Evolutionary conservation across 2,888 invertebrate species (phyloP).

Genomic region (Acanthococcus lagerstroemiae): DNA sequence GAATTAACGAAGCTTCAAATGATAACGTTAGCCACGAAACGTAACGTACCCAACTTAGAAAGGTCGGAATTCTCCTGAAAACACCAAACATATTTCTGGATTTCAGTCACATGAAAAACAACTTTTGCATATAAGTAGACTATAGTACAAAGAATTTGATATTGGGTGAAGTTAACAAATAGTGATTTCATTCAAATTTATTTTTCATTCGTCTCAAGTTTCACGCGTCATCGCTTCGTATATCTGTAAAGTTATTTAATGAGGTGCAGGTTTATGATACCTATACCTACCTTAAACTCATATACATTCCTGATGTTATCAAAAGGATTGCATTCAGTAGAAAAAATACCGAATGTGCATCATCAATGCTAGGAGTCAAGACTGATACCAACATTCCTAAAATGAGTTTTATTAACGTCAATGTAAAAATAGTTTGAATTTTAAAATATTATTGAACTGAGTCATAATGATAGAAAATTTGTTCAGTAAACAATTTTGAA

Average conservation of each 20-base stretch:
- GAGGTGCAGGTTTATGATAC: too few species aligned
- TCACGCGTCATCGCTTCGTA: too few species aligned
- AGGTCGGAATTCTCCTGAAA: slow-evolving; percentile 5
- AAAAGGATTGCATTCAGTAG: slow-evolving; percentile 7
- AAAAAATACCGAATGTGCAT: neutral
- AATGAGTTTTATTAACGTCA: slow-evolving; percentile 38
- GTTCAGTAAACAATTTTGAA: too few species aligned
- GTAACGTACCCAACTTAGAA: slow-evolving; percentile 12
- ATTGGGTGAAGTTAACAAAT: too few species aligned
- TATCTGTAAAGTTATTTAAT: neutral
- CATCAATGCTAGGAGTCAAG: neutral
- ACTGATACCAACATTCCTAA: slow-evolving; percentile 21
- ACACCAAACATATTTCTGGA: neutral
- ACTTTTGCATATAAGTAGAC: too few species aligned
- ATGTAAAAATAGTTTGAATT: too few species aligned
- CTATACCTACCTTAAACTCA: slow-evolving; percentile 9
- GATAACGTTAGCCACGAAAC: slow-evolving; percentile 17
- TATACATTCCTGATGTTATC: slow-evolving; percentile 10
- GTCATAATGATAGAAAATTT: too few species aligned
- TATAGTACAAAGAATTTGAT: neutral
- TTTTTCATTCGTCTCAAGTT: too few species aligned
- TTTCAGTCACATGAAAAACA: too few species aligned
- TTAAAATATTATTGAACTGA: too few species aligned
- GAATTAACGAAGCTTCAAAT: slow-evolving; percentile 6
- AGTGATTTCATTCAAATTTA: too few species aligned